phyloP scores from a whole-genome alignment of 2,113 vertebrate genomes.

The Tonatia bakeri region DNA sequence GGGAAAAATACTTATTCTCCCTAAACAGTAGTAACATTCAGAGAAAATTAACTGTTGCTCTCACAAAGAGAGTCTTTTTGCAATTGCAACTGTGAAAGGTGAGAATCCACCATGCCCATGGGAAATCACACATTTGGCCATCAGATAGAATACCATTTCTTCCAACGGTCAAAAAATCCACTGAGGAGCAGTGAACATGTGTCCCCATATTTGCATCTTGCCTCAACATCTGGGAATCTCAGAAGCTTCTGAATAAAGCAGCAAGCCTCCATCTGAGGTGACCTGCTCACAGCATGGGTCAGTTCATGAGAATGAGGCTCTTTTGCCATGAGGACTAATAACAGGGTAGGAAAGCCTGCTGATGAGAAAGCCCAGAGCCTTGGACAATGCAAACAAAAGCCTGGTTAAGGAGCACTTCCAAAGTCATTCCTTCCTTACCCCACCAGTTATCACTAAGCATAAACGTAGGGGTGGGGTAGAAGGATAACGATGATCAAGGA shows the following conservation, averaged over 20 bases:
- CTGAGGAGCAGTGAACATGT: neutral
- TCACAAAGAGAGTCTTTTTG: slow-evolving; percentile 47
- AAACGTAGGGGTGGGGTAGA: slow-evolving; percentile 31
- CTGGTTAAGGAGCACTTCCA: slow-evolving; percentile 63
- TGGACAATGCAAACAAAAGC: slow-evolving; percentile 70
- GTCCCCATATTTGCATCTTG: slow-evolving; percentile 49
- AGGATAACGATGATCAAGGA: slow-evolving; percentile 57
- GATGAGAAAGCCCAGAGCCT: slow-evolving; percentile 74
- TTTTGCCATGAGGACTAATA: slow-evolving; percentile 79
- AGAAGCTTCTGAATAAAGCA: slow-evolving; percentile 47
- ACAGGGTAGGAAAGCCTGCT: slow-evolving; percentile 75
- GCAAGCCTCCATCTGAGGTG: slow-evolving; percentile 46
- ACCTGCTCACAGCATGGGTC: slow-evolving; percentile 74
- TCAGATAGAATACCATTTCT: neutral
- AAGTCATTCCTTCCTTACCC: slow-evolving; percentile 64
- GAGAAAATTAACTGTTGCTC: slow-evolving; percentile 64
- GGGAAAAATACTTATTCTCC: slow-evolving; percentile 39
- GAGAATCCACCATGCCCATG: neutral
- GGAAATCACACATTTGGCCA: neutral
- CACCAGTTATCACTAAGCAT: neutral
- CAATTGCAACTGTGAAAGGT: slow-evolving; percentile 10
- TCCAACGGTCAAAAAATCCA: neutral
- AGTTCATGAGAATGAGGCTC: slow-evolving; percentile 63
- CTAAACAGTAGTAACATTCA: slow-evolving; percentile 49
- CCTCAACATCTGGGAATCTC: slow-evolving; percentile 45